Evolutionary conservation across 2,888 invertebrate genomes (phyloP), one percentile per base, ranked within the genome.

Genomic region (Cephalotes varians): DNA sequence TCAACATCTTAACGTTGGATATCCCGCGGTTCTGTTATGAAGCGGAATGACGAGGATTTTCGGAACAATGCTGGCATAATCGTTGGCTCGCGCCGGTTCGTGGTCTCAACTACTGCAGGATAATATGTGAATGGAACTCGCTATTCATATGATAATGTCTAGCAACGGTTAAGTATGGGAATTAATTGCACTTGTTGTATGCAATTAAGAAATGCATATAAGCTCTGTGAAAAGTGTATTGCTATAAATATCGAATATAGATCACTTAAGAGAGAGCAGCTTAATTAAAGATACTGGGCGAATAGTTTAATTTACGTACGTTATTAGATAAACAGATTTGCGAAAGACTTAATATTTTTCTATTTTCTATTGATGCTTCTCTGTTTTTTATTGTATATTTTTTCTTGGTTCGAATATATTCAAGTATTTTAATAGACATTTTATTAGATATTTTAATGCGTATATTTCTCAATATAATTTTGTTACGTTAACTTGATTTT

Each of bases 1-100:
- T 79, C 77, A 79, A 69, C 44, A 56, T 79, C 69, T 79, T 79
- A 79, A 79, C 56, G 69, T 79, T 56, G 69, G 69, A 79, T 79
- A 56, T 79, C 69, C 56, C 18, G 25, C 56, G 44, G 69, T 44
- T 56, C 44, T 31, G 77, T 9, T 44, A 31, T 69, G 69, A 10
- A 34, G 25, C 44, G 34, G 25, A 79, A 79, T 79, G 56, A 79
- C 44, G 67, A 77, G 69, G 77, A 79, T 79, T 58, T 79, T 79
- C 77, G 69, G 34, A 56, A 79, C 77, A 79, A 69, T 79, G 34
- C 77, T 34, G 44, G 44, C 34, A 56, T 79, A 79, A 79, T 79
- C 44, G 69, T 34, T 69, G 77, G 54, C 77, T 77, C 77, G 77
- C 54, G 54, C 54, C 40, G 31, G 44, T 56, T 79, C 5, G 44